Conservation (phyloP, 2,888 invertebrate genomes). For the Orchesella flavescens region DNA sequence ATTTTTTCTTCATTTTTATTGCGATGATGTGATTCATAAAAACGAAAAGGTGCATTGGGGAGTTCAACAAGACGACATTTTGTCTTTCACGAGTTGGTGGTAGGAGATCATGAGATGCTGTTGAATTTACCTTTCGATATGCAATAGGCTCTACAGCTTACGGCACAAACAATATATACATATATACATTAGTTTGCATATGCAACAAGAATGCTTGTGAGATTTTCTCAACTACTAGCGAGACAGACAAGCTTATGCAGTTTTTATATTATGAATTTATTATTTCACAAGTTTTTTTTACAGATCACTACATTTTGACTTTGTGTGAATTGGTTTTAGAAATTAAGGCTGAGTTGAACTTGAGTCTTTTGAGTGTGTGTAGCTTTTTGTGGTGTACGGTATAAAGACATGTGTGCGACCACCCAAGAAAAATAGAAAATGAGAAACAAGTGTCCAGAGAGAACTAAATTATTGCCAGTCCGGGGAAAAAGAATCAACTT, state of each 20-base stretch:
- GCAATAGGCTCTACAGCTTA: background rate
- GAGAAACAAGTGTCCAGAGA: constrained; percentile 70
- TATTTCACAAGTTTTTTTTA: constrained; percentile 55
- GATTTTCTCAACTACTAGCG: background rate
- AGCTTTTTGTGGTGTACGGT: background rate
- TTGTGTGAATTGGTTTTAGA: constrained; percentile 57
- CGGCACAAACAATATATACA: background rate
- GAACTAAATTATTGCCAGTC: constrained; percentile 70
- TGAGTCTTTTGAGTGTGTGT: background rate
- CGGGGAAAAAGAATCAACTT: constrained; percentile 71
- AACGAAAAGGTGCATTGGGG: constrained; percentile 12
- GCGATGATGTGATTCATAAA: constrained; percentile 40
- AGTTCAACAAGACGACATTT: background rate
- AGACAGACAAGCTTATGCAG: background rate
- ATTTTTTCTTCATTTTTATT: constrained; percentile 37
- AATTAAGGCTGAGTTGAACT: constrained; percentile 27
- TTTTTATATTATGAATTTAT: constrained; percentile 50
- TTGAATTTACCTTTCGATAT: too few relatives aligned
- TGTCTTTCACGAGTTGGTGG: background rate
- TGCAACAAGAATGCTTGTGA: background rate
- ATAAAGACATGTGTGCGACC: constrained; percentile 59
- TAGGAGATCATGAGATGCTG: too few relatives aligned
- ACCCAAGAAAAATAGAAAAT: constrained; percentile 68
- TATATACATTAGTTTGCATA: background rate
- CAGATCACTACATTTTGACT: constrained; percentile 51